Evolutionary conservation across 2,113 vertebrate species (phyloP).

Genomic region (Macrotis lagotis): DNA sequence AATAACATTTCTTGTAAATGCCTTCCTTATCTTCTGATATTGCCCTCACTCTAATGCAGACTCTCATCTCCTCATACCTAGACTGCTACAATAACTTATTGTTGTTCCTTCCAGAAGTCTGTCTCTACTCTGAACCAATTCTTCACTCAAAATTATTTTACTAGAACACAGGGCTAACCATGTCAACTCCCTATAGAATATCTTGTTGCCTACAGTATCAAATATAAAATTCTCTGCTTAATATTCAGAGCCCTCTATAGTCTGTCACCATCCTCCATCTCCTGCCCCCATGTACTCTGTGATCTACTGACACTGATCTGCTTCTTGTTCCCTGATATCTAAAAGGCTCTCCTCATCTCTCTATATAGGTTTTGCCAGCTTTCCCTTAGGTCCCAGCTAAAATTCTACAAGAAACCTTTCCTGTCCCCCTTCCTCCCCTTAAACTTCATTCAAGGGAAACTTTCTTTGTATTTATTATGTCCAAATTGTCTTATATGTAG

Average conservation of each 20-base stretch:
- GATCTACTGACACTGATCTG: not conserved
- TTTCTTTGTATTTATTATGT: not conserved
- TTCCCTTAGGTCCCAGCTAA: not conserved
- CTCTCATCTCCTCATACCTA: not conserved
- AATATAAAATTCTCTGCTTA: too few relatives aligned
- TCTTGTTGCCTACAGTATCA: not conserved
- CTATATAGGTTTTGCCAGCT: not conserved
- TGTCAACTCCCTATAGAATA: not conserved
- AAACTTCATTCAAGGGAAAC: not conserved
- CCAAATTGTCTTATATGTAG: not conserved
- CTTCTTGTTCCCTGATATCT: not conserved
- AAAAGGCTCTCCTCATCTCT: not conserved
- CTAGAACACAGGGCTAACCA: not conserved
- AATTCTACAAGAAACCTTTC: not conserved
- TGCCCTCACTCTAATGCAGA: not conserved
- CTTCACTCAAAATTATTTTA: not conserved
- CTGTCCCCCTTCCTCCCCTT: not conserved
- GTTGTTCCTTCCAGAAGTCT: not conserved
- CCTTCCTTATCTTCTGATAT: not conserved
- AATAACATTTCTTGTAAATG: not conserved
- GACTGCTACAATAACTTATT: not conserved
- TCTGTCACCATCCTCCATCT: too few relatives aligned
- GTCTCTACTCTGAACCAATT: not conserved
- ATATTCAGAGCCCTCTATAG: too few relatives aligned
- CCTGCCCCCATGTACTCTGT: not conserved